These are phyloP conservation scores for Melopsittacus undulatus DNA, from an alignment of 2,797 vertebrate species.

Conservation along the genomic window DNA sequence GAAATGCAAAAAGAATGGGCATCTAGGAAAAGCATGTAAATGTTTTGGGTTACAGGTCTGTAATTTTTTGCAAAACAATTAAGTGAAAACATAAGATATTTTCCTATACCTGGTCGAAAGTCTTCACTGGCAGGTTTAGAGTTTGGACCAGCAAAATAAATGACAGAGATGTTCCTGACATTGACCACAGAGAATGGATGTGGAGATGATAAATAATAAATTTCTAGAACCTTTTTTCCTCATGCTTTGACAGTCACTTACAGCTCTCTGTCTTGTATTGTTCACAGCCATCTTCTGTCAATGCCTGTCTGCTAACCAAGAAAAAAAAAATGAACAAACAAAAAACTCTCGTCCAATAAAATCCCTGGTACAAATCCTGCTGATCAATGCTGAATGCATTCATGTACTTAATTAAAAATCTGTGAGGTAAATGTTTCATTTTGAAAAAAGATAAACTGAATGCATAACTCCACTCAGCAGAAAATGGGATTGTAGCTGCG, in stretches of 20 bases:
- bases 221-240: not conserved
- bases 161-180: not conserved
- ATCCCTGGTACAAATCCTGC: not conserved
- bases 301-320: not conserved
- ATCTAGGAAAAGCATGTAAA: not conserved
- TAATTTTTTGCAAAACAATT: not conserved
- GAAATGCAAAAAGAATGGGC: not conserved
- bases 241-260: not conserved
- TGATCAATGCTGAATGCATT: not conserved
- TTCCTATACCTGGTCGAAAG: not conserved
- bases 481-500: not conserved
- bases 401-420: not conserved
- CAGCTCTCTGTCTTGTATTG: not conserved
- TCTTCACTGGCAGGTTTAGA: not conserved
- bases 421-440: not conserved
- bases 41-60: not conserved
- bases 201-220: not conserved
- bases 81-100: not conserved
- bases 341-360: not conserved
- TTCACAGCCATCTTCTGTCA: not conserved
- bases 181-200: not conserved
- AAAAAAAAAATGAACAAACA: not conserved
- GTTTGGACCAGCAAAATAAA: not conserved
- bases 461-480: not conserved
- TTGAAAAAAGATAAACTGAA: not conserved